Base-by-base conservation (phyloP, 1,140 invertebrate genomes). In the Drosophila azteca region DNA sequence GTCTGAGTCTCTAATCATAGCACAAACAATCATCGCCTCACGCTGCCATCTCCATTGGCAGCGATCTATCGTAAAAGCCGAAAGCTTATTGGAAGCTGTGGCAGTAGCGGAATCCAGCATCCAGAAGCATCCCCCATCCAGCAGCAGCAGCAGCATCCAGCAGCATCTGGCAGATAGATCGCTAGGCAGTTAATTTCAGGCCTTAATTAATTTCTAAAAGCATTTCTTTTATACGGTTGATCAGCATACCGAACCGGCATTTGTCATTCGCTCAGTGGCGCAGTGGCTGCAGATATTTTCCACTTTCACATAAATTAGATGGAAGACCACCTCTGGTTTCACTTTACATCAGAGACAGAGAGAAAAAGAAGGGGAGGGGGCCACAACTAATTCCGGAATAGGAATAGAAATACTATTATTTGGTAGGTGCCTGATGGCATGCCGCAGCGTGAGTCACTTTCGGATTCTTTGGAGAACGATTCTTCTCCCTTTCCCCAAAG, bases 201-300 rank as follows among this genome's bases (percentile, higher is more conserved):
- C 55, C 57, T 51, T 83, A 78, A 83, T 82, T 83, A 83, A 75
- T 76, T 73, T 52, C 22, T 45, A 59, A 79, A 71, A 74, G 69
- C 59, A 54, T 77, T 13, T 39, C 35, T 39, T 72, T 62, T 54
- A 63, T 77, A 17, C 55, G 39, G 46, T 53, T 48, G 50, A 62
- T 68, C 59, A 52, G 62, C 54, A 63, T 77, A 64, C 17, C 17
- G 17, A 1, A 20, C 17, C 54, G 35, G 52, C 59, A 74, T 79
- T 79, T 75, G 51, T 65, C 55, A 50, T 60, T 79, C 50, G 17
- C 55, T 41, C 31, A 35, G 31, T 9, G 8, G 31, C 8, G 43
- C 31, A 44, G 39, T 17, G 35, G 35, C 35, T 4, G 13, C 39
- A 58, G 54, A 66, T 62, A 71, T 80, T 80, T 82, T 77, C 73